phyloP scores from a whole-genome alignment of 2,888 invertebrate genomes.

The Bursaphelenchus okinawaensis region DNA sequence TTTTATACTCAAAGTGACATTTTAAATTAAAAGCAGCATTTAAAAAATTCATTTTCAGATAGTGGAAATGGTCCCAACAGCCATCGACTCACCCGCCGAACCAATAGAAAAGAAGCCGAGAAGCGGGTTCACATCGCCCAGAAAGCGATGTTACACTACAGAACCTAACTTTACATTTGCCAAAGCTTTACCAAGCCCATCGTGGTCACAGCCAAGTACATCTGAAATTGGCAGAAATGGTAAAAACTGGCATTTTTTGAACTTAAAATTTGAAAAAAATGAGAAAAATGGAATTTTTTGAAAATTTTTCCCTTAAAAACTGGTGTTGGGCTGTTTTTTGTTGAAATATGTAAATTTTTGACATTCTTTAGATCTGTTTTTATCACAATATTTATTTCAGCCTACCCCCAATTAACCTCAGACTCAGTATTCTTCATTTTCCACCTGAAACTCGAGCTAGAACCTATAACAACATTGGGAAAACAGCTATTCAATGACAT shows the following conservation, averaged over 20 bases:
- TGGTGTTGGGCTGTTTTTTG: too few species aligned
- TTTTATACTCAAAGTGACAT: too few species aligned
- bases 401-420: not conserved
- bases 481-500: not conserved
- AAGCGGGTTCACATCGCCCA: slow-evolving; percentile 7
- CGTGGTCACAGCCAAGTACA: too few species aligned
- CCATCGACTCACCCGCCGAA: slow-evolving; percentile 1
- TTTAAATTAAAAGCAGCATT: not conserved
- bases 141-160: not conserved
- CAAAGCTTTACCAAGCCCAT: not conserved
- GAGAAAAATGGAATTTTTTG: too few species aligned
- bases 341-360: too few species aligned
- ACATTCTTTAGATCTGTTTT: too few species aligned
- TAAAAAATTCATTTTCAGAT: not conserved
- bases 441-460: not conserved
- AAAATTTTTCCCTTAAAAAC: too few species aligned
- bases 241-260: too few species aligned
- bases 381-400: too few species aligned
- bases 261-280: too few species aligned
- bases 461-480: not conserved
- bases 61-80: not conserved
- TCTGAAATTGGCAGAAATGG: too few species aligned
- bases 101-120: slow-evolving; percentile 6
- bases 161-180: not conserved
- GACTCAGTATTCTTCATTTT: not conserved